Base-by-base conservation (phyloP, 2,888 invertebrate species). In the Scelioninae gen. 1 region DNA sequence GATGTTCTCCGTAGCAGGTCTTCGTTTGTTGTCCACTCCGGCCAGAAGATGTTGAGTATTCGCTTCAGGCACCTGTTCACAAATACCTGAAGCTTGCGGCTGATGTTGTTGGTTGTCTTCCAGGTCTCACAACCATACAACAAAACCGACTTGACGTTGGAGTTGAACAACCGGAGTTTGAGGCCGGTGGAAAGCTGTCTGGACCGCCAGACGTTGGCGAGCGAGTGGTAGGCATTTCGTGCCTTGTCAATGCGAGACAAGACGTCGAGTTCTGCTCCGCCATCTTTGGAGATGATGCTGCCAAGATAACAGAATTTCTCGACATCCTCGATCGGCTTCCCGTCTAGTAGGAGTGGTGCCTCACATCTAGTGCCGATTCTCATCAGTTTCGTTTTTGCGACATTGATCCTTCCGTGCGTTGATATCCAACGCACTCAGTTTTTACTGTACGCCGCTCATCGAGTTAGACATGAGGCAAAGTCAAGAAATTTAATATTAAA, bases 1-100 rank as follows among this genome's bases (percentile, higher is more conserved):
- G 40, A 58, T 16, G 58, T 58, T 58, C 16, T 0, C 23, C 58
- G 58, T 9, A 38, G 58, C 15, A 40, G 40, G 6, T 58, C 58
- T 0, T 58, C 23, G 6, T 58, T 58, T 38, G 38, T 58, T 16
- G 38, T 23, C 40, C 58, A 40, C 23, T 23, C 15, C 2, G 58
- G 58, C 16, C 58, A 58, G 23, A 40, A 58, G 58, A 58, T 58
- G 10, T 58, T 40, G 38, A 34, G 15, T 13, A 55, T 55, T 5
- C 55, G 55, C 13, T 55, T 55, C 55, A 55, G 32, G 34, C 55
- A 55, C 32, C 32, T 1, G 5, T 38, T 38, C 8, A 38, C 5
- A 5, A 56, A 38, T 0, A 38, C 38, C 5, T 38, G 38, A 38
- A 38, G 11, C 38, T 38, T 2, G 0, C 38, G 8, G 38, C 3